Conservation (phyloP, 2,888 invertebrate species). For the Agapostemon virescens region DNA sequence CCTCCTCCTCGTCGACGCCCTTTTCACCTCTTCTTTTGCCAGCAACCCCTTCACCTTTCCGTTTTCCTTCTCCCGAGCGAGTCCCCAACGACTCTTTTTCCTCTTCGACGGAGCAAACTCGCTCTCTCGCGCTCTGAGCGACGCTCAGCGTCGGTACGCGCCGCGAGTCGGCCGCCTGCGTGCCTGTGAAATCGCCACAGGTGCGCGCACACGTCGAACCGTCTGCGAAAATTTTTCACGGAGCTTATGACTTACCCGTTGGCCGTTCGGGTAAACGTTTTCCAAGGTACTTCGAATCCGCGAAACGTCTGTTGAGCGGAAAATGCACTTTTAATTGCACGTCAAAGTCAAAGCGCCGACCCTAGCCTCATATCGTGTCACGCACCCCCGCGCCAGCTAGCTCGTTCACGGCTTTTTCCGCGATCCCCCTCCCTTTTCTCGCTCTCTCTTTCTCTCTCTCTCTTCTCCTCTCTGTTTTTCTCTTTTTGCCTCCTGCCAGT, state of each 20-base stretch:
- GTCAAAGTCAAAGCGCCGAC: slow-evolving; percentile 72
- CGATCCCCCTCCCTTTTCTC: not conserved
- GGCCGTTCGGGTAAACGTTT: slow-evolving; percentile 58
- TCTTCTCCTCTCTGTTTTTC: not conserved
- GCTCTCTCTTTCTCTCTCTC: not conserved
- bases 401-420: slow-evolving; percentile 27
- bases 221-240: slow-evolving; percentile 60
- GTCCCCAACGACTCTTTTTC: slow-evolving; percentile 31
- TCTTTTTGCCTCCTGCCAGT: not conserved
- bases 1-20: slow-evolving; percentile 37
- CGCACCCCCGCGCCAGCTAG: slow-evolving; percentile 18
- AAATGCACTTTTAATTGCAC: slow-evolving; percentile 77
- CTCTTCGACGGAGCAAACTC: slow-evolving; percentile 14
- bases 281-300: slow-evolving; percentile 63
- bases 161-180: not conserved
- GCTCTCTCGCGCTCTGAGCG: not conserved
- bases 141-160: not conserved
- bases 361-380: slow-evolving; percentile 38
- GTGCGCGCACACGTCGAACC: slow-evolving; percentile 45
- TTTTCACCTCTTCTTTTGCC: slow-evolving; percentile 50
- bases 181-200: slow-evolving; percentile 43
- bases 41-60: slow-evolving; percentile 4
- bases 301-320: slow-evolving; percentile 72
- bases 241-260: slow-evolving; percentile 37
- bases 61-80: not conserved